Percentiles rank a stretch among this genome's conserved stretches.
Evolutionary conservation across 2,888 invertebrate species (phyloP).

Genomic region (Apodemia mormo): DNA sequence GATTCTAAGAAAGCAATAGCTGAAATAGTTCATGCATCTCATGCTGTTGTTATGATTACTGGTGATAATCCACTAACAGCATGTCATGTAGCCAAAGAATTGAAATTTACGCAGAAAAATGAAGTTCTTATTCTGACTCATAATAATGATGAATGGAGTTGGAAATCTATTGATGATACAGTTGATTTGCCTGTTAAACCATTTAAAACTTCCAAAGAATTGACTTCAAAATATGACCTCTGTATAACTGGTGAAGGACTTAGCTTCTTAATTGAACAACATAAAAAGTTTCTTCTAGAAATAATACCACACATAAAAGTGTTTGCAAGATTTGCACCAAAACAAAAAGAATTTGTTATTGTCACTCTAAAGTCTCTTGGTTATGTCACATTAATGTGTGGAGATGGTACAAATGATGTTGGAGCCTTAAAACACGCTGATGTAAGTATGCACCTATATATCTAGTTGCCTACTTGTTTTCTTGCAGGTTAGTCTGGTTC

Average conservation of each 20-base stretch:
- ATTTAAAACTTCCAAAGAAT: conserved; percentile 73
- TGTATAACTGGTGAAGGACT: conserved; percentile 98
- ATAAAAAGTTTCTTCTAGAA: conserved; percentile 83
- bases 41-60: conserved; percentile 99
- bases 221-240: conserved; percentile 90
- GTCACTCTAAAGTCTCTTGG: conserved; percentile 94
- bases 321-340: conserved; percentile 98
- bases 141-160: conserved; percentile 82
- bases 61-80: conserved; percentile 99
- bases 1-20: conserved; percentile 97
- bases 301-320: conserved; percentile 94
- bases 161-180: conserved; percentile 89
- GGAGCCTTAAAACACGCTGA: conserved; percentile 99
- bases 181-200: conserved; percentile 77
- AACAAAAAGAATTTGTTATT: conserved; percentile 98
- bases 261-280: conserved; percentile 84
- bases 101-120: conserved; percentile 91
- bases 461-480: too few relatives aligned
- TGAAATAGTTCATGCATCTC: conserved; percentile 96
- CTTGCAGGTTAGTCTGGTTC: too few relatives aligned
- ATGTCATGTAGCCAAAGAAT: conserved; percentile 97
- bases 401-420: conserved; percentile 99
- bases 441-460: conserved; percentile 80
- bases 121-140: conserved; percentile 84
- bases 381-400: conserved; percentile 97